These are phyloP conservation scores for Vulpes vulpes DNA, from an alignment of 2,113 vertebrate genomes.

Conservation along the genomic window DNA sequence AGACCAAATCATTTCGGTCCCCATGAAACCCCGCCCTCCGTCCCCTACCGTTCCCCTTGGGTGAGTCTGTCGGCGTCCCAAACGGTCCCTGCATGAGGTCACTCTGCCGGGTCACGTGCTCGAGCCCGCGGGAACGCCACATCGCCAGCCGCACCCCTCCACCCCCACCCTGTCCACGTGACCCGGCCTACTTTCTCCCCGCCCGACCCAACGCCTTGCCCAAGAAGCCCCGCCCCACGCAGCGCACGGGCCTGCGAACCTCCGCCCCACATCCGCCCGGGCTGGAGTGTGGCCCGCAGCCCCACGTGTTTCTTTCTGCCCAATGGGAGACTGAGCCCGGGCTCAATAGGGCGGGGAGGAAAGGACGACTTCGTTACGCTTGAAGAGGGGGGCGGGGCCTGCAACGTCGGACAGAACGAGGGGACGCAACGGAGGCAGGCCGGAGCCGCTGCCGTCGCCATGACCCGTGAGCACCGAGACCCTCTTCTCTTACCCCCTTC, in stretches of 20 bases:
- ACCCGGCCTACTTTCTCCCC: conserved; percentile 66
- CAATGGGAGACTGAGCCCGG: conserved; percentile 54
- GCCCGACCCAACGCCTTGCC: not conserved
- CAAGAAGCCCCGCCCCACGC: conserved; percentile 62
- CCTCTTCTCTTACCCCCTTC: not conserved
- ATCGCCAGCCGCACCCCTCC: not conserved
- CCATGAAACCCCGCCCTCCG: not conserved
- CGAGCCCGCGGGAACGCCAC: not conserved
- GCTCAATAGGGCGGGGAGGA: conserved; percentile 54
- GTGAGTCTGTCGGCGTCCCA: not conserved
- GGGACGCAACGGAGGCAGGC: conserved; percentile 82
- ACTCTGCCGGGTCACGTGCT: conserved; percentile 19
- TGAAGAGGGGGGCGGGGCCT: conserved; percentile 73
- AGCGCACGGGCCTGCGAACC: not conserved
- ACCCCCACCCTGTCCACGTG: conserved; percentile 56
- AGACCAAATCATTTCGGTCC: not conserved
- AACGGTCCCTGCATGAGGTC: conserved; percentile 38
- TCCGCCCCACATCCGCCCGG: not conserved
- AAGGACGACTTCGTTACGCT: conserved; percentile 49
- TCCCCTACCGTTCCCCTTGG: not conserved
- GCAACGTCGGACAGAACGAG: conserved; percentile 73
- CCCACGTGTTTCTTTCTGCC: conserved; percentile 68
- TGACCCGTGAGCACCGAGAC: conserved; percentile 79
- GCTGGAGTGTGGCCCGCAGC: not conserved
- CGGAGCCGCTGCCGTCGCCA: conserved; percentile 84